phyloP scores from a whole-genome alignment of 2,888 invertebrate genomes.

The Salpingus planirostris region DNA sequence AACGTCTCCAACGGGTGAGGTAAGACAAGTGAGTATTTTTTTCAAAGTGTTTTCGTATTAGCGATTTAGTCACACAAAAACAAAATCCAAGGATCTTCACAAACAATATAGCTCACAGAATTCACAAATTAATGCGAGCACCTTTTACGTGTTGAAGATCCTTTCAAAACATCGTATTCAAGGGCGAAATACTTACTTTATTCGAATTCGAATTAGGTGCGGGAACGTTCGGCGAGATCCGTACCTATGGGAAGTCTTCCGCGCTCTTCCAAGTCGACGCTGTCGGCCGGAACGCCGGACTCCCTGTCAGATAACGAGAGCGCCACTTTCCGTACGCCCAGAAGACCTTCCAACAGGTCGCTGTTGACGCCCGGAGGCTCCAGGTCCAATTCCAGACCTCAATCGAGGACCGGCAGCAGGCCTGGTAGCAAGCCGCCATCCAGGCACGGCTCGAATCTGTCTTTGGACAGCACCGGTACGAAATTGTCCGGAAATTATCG shows the following conservation, averaged over 20 bases:
- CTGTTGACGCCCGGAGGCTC: slow-evolving; percentile 71
- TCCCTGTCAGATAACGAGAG: slow-evolving; percentile 82
- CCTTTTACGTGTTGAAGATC: too few species aligned
- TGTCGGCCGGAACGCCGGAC: slow-evolving; percentile 82
- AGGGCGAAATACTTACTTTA: too few species aligned
- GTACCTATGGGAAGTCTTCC: slow-evolving; percentile 60
- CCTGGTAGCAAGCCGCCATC: slow-evolving; percentile 88
- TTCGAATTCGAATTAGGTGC: slow-evolving; percentile 55
- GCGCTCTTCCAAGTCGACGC: slow-evolving; percentile 64
- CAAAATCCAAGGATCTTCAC: slow-evolving; percentile 13
- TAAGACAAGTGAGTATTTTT: slow-evolving; percentile 14
- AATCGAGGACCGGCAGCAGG: slow-evolving; percentile 76
- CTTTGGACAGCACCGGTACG: slow-evolving; percentile 78
- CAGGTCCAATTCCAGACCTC: slow-evolving; percentile 64
- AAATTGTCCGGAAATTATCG: background rate
- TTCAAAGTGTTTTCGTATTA: too few species aligned
- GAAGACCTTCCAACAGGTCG: slow-evolving; percentile 61
- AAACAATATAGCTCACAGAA: too few species aligned
- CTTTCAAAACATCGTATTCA: too few species aligned
- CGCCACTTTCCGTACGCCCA: slow-evolving; percentile 54
- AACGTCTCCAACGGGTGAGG: slow-evolving; percentile 26
- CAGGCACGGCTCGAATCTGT: slow-evolving; percentile 85
- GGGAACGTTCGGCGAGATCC: slow-evolving; percentile 85
- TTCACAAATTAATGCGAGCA: too few species aligned
- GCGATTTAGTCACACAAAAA: too few species aligned